phyloP scores from a whole-genome alignment of 2,797 vertebrate species.

The Crocidura indochinensis region DNA sequence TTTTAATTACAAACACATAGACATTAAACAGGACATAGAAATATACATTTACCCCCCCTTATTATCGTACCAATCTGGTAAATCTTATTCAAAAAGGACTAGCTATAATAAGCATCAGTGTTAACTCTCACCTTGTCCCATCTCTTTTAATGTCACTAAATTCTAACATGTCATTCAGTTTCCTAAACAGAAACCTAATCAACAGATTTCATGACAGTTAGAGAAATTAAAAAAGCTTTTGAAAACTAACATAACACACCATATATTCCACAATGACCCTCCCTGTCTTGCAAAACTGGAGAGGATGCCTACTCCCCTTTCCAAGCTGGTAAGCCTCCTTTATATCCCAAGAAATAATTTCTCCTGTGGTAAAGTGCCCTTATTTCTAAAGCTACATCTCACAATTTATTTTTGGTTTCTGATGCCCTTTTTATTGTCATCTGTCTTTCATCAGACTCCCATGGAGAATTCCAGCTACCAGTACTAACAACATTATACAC shows the following conservation, averaged over 20 bases:
- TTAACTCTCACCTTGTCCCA: not conserved
- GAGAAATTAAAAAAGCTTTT: constrained; percentile 26
- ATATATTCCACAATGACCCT: not conserved
- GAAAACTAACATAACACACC: not conserved
- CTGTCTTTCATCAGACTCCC: constrained; percentile 88
- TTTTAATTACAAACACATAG: not conserved
- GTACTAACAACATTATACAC: constrained; percentile 83
- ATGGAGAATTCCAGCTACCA: constrained; percentile 86
- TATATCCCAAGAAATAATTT: constrained; percentile 31
- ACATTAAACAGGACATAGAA: not conserved
- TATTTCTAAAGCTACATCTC: constrained; percentile 66
- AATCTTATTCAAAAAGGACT: not conserved
- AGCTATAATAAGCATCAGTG: not conserved
- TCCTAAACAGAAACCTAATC: not conserved
- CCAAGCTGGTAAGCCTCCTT: fast-evolving
- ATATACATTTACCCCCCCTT: not conserved
- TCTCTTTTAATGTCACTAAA: not conserved
- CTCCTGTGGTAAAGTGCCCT: constrained; percentile 56
- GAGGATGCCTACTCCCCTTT: no score
- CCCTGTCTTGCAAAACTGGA: not conserved
- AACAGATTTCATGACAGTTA: not conserved
- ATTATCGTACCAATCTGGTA: not conserved
- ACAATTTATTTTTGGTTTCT: constrained; percentile 59
- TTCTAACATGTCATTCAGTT: not conserved
- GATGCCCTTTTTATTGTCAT: constrained; percentile 86